These are phyloP conservation scores for Drosophila crucigera DNA, from an alignment of 2,888 invertebrate species.

Conservation along the genomic window DNA sequence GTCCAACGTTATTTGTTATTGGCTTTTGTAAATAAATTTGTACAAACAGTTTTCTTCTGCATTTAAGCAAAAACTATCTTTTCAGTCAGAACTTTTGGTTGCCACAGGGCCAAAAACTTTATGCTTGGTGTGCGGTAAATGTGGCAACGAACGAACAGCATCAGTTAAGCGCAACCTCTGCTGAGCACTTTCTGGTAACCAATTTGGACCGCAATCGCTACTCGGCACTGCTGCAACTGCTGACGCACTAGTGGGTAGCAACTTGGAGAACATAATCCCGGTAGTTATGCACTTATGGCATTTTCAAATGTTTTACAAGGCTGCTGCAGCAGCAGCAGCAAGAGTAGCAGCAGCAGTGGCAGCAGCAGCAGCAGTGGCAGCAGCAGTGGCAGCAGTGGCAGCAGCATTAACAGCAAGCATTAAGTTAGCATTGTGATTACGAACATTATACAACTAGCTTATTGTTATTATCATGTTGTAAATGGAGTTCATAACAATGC, in stretches of 20 bases:
- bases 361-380: background rate
- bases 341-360: background rate
- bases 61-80: slow-evolving; percentile 36
- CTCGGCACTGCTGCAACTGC: slow-evolving; percentile 3
- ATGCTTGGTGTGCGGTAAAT: background rate
- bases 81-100: slow-evolving; percentile 23
- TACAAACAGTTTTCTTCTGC: slow-evolving; percentile 43
- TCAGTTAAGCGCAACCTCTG: slow-evolving; percentile 7
- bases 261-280: slow-evolving; percentile 51
- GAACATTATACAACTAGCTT: slow-evolving; percentile 42
- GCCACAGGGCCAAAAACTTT: background rate
- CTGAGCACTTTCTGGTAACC: background rate
- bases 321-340: background rate
- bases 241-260: slow-evolving; percentile 13
- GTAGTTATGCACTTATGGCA: slow-evolving; percentile 52
- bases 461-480: slow-evolving; percentile 44
- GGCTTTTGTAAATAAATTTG: slow-evolving; percentile 60
- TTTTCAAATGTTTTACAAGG: background rate
- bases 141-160: background rate
- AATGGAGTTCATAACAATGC: slow-evolving; percentile 15
- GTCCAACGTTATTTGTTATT: slow-evolving; percentile 7
- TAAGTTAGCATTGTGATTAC: slow-evolving; percentile 58
- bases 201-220: slow-evolving; percentile 13
- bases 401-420: slow-evolving; percentile 6
- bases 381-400: background rate